Evolutionary conservation across 1,140 invertebrate species (phyloP).

Genomic region (Formica exsecta): DNA sequence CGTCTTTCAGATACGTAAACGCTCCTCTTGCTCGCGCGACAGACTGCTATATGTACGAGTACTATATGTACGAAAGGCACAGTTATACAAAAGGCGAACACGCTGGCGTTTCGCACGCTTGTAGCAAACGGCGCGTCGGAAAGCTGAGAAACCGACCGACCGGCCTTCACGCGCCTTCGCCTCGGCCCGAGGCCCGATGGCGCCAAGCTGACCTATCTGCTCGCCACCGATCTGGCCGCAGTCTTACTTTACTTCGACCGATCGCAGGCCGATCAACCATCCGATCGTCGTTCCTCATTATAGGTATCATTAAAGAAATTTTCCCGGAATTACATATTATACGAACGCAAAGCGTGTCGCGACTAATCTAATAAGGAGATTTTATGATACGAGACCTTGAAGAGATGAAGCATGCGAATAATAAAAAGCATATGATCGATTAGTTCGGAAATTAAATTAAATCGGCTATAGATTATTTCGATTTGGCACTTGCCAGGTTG

Average conservation of each 20-base stretch:
- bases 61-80: conserved; percentile 3
- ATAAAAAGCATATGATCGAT: not conserved
- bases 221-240: conserved; percentile 64
- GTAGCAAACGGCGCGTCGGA: conserved; percentile 33
- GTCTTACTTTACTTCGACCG: conserved; percentile 61
- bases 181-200: conserved; percentile 78
- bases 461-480: no score
- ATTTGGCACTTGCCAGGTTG: not conserved
- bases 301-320: not conserved
- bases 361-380: not conserved
- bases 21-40: not conserved
- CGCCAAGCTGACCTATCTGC: conserved; percentile 83
- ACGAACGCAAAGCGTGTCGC: not conserved
- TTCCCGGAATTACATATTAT: not conserved
- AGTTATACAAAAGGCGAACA: conserved; percentile 26
- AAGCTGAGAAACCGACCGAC: conserved; percentile 73
- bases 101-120: conserved; percentile 53
- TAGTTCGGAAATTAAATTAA: not conserved
- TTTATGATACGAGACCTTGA: not conserved
- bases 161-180: conserved; percentile 77
- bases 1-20: not conserved
- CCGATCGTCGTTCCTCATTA: not conserved
- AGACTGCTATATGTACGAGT: no score
- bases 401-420: not conserved
- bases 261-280: conserved; percentile 48